These are phyloP conservation scores for Molorchus minor DNA, from an alignment of 2,888 invertebrate genomes.

Conservation along the genomic window DNA sequence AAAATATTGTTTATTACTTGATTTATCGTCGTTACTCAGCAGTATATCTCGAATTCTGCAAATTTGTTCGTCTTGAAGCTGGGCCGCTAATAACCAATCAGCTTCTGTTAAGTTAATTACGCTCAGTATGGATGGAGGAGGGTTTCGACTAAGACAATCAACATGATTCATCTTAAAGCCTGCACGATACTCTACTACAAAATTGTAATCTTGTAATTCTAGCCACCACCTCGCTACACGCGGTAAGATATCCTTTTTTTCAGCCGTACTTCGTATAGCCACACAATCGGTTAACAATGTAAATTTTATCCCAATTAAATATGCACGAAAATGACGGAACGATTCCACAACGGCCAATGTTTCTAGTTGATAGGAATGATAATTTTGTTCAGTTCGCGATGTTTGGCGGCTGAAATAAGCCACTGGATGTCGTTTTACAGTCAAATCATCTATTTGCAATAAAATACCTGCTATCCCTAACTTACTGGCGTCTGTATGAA, in stretches of 20 bases:
- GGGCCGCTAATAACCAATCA: slow-evolving; percentile 8
- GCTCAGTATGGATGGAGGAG: neutral
- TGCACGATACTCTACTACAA: slow-evolving; percentile 1
- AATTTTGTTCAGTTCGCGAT: neutral
- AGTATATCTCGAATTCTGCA: neutral
- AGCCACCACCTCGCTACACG: slow-evolving; percentile 3
- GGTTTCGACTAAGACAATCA: slow-evolving; percentile 13
- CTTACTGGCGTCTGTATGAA: slow-evolving; percentile 8
- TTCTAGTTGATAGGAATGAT: slow-evolving; percentile 9
- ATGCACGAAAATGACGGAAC: slow-evolving; percentile 2
- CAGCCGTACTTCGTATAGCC: slow-evolving; percentile 2
- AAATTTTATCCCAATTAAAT: slow-evolving; percentile 7
- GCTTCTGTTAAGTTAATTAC: slow-evolving; percentile 7
- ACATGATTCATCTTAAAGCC: slow-evolving; percentile 9
- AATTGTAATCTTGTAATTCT: slow-evolving; percentile 10
- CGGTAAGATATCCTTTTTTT: slow-evolving; percentile 7
- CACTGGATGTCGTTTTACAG: neutral
- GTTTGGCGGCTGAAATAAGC: slow-evolving; percentile 11
- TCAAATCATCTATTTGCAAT: neutral
- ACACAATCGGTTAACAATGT: slow-evolving; percentile 6
- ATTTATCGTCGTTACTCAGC: neutral
- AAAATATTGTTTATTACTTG: slow-evolving; percentile 1
- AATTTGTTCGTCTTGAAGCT: neutral
- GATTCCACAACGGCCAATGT: neutral
- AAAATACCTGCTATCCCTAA: neutral